A percentile compares a stretch with the other conserved stretches of the same genome.
Evolutionary conservation across 2,888 invertebrate species (phyloP).

Genomic region (Acanthosoma haemorrhoidale): DNA sequence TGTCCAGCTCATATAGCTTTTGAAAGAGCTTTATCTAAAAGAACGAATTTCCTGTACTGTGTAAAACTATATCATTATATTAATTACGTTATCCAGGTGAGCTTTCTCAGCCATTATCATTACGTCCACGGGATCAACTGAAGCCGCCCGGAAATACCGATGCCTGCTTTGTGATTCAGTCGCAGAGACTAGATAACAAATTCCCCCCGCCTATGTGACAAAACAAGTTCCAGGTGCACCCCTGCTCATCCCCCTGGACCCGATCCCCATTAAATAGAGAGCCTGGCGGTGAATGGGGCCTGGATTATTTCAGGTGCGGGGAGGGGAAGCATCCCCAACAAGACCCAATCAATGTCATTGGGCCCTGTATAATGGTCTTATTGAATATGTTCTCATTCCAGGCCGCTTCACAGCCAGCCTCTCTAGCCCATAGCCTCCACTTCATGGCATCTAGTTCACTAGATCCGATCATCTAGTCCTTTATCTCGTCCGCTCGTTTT

Average conservation of each 20-base stretch:
- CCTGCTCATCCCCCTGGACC: not conserved
- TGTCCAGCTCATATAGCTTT: too few relatives aligned
- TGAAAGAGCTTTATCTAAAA: too few relatives aligned
- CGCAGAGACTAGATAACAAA: not conserved
- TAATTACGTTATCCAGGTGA: too few relatives aligned
- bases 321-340: not conserved
- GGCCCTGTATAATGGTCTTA: not conserved
- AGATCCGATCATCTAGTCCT: not conserved
- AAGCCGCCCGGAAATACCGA: too few relatives aligned
- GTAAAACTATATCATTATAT: too few relatives aligned
- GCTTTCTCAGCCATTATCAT: too few relatives aligned
- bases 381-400: slow-evolving; percentile 9
- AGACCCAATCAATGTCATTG: slow-evolving; percentile 6
- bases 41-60: too few relatives aligned
- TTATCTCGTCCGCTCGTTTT: not conserved
- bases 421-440: not conserved
- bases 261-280: not conserved
- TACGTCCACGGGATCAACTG: too few relatives aligned
- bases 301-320: not conserved
- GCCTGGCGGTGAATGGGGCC: not conserved
- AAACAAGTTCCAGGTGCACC: slow-evolving; percentile 6
- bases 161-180: too few relatives aligned
- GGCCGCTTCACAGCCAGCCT: not conserved
- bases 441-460: not conserved
- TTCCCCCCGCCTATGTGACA: not conserved